These are phyloP conservation scores for Harpegnathos saltator DNA, from an alignment of 1,140 invertebrate genomes.

Conservation along the genomic window DNA sequence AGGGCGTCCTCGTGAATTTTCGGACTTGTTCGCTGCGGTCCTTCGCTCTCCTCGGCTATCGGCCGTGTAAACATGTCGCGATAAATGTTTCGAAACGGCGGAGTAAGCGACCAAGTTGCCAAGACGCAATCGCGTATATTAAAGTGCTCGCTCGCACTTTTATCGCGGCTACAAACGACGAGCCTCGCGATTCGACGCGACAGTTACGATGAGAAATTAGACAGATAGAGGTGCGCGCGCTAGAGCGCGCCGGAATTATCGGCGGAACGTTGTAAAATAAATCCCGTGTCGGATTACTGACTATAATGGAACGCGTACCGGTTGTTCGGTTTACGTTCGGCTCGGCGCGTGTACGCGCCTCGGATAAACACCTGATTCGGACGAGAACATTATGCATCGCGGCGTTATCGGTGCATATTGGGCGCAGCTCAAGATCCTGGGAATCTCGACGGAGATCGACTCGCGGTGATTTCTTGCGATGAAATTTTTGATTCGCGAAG, in stretches of 20 bases:
- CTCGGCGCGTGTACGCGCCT: too few species aligned
- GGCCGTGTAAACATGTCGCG: neutral
- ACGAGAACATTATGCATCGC: constrained; percentile 14
- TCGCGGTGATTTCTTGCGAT: too few species aligned
- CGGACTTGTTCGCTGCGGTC: too few species aligned
- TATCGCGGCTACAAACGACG: neutral
- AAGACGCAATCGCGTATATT: neutral
- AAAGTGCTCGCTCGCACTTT: neutral
- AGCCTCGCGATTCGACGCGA: neutral
- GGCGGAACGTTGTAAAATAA: constrained; percentile 18
- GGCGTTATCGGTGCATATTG: neutral
- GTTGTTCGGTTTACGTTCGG: constrained; percentile 4
- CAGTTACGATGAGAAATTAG: constrained; percentile 7
- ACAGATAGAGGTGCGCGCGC: too few species aligned
- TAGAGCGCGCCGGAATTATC: neutral
- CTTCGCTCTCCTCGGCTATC: neutral
- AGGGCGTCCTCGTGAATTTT: too few species aligned
- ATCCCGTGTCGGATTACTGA: constrained; percentile 15
- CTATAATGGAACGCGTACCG: constrained; percentile 16
- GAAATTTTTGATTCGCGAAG: too few species aligned
- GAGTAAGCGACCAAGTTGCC: neutral
- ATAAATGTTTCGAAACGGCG: constrained; percentile 19
- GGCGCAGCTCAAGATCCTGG: neutral
- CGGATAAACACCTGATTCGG: constrained; percentile 16
- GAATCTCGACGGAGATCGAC: too few species aligned